Evolutionary conservation across 2,888 invertebrate genomes (phyloP).

Genomic region (Zonitis immaculata): DNA sequence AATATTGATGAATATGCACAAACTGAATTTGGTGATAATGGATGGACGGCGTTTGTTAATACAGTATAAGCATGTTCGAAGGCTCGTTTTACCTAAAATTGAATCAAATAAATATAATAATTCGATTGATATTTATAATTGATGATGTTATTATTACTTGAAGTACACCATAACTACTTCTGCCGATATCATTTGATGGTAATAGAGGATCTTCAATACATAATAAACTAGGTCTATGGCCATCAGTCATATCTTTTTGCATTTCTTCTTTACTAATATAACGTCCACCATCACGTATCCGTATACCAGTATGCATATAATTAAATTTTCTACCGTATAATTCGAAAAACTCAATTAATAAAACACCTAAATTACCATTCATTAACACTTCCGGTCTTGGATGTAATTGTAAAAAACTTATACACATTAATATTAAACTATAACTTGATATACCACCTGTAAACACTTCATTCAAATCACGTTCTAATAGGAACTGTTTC

Average conservation of each 20-base stretch:
- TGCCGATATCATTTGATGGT: slow-evolving; percentile 94
- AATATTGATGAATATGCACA: slow-evolving; percentile 63
- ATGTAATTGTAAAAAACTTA: slow-evolving; percentile 93
- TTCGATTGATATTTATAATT: background rate
- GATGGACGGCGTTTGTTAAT: slow-evolving; percentile 69
- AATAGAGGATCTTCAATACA: slow-evolving; percentile 98
- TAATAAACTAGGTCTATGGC: slow-evolving; percentile 86
- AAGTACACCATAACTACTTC: slow-evolving; percentile 92
- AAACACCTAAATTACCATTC: slow-evolving; percentile 76
- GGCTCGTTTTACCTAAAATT: slow-evolving; percentile 75
- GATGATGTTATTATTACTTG: slow-evolving; percentile 52
- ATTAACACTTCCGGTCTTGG: slow-evolving; percentile 63
- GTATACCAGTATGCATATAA: slow-evolving; percentile 90
- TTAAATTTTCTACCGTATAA: slow-evolving; percentile 95
- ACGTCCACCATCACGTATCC: slow-evolving; percentile 88
- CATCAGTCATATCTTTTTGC: slow-evolving; percentile 90
- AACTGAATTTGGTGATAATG: slow-evolving; percentile 53
- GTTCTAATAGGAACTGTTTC: slow-evolving; percentile 96
- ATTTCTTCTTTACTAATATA: slow-evolving; percentile 93
- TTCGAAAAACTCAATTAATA: slow-evolving; percentile 96
- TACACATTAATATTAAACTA: slow-evolving; percentile 96
- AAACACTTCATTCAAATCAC: slow-evolving; percentile 99
- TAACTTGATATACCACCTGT: slow-evolving; percentile 99
- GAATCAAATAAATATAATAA: background rate
- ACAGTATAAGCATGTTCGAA: slow-evolving; percentile 94